Evolutionary conservation across 2,797 vertebrate genomes (phyloP).

Genomic region (Notoglanidium macrostoma): DNA sequence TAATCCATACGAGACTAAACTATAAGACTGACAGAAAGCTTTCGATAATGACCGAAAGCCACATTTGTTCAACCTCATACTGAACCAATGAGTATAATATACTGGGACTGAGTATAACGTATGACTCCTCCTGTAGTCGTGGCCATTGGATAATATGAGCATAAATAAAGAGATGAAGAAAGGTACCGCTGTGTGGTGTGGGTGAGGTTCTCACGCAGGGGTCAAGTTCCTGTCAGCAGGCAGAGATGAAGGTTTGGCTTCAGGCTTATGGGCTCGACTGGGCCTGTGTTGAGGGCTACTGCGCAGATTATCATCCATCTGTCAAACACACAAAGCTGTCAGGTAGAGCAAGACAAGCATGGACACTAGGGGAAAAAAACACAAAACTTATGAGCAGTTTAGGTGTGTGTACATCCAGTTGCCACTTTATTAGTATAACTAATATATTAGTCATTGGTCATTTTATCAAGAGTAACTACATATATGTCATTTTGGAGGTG

Average conservation of each 20-base stretch:
- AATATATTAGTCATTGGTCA: neutral
- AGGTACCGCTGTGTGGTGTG: constrained; percentile 15
- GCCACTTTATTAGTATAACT: neutral
- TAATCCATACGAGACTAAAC: neutral
- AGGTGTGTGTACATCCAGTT: neutral
- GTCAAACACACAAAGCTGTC: constrained; percentile 52
- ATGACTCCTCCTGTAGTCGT: neutral
- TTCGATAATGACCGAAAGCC: neutral
- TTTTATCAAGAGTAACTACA: neutral
- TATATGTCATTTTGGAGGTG: neutral
- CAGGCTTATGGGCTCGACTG: constrained; percentile 85
- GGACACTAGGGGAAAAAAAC: neutral
- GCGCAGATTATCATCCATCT: constrained; percentile 99
- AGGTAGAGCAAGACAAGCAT: constrained; percentile 37
- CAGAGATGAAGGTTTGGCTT: constrained; percentile 78
- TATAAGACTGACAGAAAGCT: neutral
- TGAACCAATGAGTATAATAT: neutral
- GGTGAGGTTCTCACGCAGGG: constrained; percentile 69
- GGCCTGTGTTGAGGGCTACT: constrained; percentile 94
- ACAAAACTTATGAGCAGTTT: neutral
- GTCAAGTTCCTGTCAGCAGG: constrained; percentile 74
- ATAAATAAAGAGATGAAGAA: constrained; percentile 21
- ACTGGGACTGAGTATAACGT: neutral
- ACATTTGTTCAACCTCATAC: neutral
- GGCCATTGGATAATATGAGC: constrained; percentile 15